Evolutionary conservation across 2,888 invertebrate genomes (phyloP).

Genomic region (Polyommatus iphigenia): DNA sequence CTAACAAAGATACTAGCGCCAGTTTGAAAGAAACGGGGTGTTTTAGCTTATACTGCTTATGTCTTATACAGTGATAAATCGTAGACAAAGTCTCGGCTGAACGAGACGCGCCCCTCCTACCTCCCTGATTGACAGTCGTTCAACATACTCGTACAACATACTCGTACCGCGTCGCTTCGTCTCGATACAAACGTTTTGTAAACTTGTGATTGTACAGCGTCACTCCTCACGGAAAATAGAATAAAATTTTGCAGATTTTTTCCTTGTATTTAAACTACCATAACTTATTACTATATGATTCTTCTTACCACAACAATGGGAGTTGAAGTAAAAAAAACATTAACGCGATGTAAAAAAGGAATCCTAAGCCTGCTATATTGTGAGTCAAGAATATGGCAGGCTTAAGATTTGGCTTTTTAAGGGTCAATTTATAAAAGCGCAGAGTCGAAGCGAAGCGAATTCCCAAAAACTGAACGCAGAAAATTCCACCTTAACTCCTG

Average conservation of each 20-base stretch:
- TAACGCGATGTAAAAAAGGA: no score
- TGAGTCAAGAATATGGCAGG: no score
- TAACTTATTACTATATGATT: no score
- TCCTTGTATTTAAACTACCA: no score
- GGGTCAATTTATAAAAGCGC: no score
- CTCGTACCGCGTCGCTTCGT: not conserved
- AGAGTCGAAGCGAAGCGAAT: no score
- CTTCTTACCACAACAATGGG: no score
- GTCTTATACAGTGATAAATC: not conserved
- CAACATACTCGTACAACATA: not conserved
- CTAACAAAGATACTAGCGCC: not conserved
- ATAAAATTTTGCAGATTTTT: not conserved
- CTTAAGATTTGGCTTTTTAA: no score
- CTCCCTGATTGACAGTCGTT: not conserved
- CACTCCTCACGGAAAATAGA: not conserved
- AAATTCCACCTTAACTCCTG: no score
- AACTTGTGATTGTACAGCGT: not conserved
- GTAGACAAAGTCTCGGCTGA: not conserved
- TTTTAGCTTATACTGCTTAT: not conserved
- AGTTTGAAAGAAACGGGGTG: not conserved
- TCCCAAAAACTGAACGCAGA: no score
- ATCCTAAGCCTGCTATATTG: no score
- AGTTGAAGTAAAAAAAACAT: no score
- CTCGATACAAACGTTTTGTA: not conserved
- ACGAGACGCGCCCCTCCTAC: not conserved